Conservation (phyloP, 2,888 invertebrate genomes). For the Copidosoma aretas region DNA sequence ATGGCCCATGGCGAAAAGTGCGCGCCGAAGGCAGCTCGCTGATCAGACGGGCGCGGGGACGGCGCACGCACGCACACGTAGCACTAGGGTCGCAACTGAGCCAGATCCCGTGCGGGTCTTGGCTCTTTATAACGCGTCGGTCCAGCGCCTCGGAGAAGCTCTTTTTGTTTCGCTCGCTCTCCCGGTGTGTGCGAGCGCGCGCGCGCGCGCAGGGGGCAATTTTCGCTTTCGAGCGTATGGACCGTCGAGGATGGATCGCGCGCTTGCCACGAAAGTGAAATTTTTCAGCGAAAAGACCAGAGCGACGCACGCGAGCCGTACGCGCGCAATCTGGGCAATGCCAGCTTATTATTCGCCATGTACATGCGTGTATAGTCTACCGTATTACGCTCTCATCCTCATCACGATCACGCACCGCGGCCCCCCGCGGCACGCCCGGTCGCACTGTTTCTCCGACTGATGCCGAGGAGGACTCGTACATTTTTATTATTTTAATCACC, state of each 20-base stretch:
- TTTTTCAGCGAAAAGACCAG: conserved; percentile 3
- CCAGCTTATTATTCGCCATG: too few relatives aligned
- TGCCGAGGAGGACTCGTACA: too few relatives aligned
- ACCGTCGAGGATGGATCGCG: conserved; percentile 23
- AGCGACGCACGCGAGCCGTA: background rate
- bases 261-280: conserved; percentile 44
- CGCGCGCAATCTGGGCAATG: background rate
- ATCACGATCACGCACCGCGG: too few relatives aligned
- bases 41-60: too few relatives aligned
- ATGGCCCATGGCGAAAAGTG: conserved; percentile 47
- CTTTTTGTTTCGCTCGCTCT: background rate
- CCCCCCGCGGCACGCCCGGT: too few relatives aligned
- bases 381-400: too few relatives aligned
- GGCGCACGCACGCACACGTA: background rate
- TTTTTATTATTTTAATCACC: too few relatives aligned
- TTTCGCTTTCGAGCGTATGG: conserved; percentile 31
- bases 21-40: background rate
- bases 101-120: conserved; percentile 43
- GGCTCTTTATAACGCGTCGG: conserved; percentile 51
- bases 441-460: too few relatives aligned
- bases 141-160: conserved; percentile 41
- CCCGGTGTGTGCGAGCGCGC: too few relatives aligned
- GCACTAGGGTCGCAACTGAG: conserved; percentile 44
- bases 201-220: conserved; percentile 35
- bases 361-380: too few relatives aligned